Conservation (phyloP, 2,888 invertebrate genomes). For the Rhagonycha fulva region DNA sequence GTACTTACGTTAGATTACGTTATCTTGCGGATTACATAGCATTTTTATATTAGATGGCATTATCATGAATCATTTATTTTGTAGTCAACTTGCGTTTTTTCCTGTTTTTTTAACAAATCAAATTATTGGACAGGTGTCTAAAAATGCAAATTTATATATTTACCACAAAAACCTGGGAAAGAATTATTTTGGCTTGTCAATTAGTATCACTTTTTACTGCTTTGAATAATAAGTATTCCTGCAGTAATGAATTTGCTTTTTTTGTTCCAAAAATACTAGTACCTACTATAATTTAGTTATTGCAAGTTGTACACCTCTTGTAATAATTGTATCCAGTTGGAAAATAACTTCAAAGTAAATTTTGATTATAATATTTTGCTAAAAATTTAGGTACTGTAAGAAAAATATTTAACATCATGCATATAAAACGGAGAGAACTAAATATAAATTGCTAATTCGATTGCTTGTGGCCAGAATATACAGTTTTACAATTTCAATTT, state of each 20-base stretch:
- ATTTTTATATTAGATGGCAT: conserved; percentile 30
- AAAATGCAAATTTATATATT: not conserved
- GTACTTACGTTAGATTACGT: conserved; percentile 46
- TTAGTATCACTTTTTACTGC: not conserved
- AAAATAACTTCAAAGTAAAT: conserved; percentile 14
- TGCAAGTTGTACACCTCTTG: not conserved
- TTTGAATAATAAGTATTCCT: not conserved
- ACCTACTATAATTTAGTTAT: not conserved
- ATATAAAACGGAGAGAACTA: conserved; percentile 36
- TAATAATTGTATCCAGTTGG: not conserved
- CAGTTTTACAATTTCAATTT: conserved; percentile 51
- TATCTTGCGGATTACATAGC: conserved; percentile 40
- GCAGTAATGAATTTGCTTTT: not conserved
- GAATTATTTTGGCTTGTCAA: not conserved
- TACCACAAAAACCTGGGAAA: not conserved
- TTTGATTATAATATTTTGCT: conserved; percentile 14
- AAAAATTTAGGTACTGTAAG: conserved; percentile 17
- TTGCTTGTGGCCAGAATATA: conserved; percentile 44
- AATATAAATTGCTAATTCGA: conserved; percentile 45
- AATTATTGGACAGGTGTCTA: not conserved
- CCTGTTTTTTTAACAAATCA: not conserved
- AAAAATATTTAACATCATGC: conserved; percentile 32
- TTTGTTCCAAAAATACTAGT: not conserved
- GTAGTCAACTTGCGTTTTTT: not conserved
- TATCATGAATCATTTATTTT: conserved; percentile 21